Base-by-base conservation (phyloP, 1,140 invertebrate species). In the Stenopsyche tienmushanensis region DNA sequence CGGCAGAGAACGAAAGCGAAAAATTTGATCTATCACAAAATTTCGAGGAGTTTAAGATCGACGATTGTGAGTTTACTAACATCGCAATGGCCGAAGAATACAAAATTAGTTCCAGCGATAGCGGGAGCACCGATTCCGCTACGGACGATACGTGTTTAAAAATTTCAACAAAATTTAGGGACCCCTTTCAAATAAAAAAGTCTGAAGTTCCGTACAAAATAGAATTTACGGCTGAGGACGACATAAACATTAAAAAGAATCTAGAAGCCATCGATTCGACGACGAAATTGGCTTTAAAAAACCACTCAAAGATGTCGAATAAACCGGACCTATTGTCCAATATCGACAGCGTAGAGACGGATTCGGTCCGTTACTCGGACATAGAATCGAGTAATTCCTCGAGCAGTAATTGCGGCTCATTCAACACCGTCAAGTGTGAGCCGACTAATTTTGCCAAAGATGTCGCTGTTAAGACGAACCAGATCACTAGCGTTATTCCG, bases 41-140 rank as follows among this genome's bases (percentile, higher is more conserved):
- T 75, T 91, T 91, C 71, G 89, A 91, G 71, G 89, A 91, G 71
- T 91, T 90, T 72, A 89, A 89, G 73, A 79, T 91, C 64, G 89
- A 90, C 68, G 88, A 90, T 54, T 85, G 86, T 71, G 88, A 90
- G 73, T 81, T 90, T 17, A 87, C 84, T 3, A 84, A 84, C 58
- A 59, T 63, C 3, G 83, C 84, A 55, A 74, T 75, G 50, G 78
- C 80, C 20, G 79, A 81, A 67, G 80, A 81, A 73, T 80, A 81
- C 72, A 75, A 77, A 62, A 80, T 81, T 59, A 80, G 80, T 72
- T 83, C 83, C 25, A 80, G 81, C 15, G 83, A 85, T 50, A 81
- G 77, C 21, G 84, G 85, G 42, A 82, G 84, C 8, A 85, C 85
- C 0, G 84, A 86, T 65, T 79, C 82, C 18, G 75, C 81, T 10